These are phyloP conservation scores for Agrenia bidenticulata DNA, from an alignment of 2,888 invertebrate genomes.

Conservation along the genomic window DNA sequence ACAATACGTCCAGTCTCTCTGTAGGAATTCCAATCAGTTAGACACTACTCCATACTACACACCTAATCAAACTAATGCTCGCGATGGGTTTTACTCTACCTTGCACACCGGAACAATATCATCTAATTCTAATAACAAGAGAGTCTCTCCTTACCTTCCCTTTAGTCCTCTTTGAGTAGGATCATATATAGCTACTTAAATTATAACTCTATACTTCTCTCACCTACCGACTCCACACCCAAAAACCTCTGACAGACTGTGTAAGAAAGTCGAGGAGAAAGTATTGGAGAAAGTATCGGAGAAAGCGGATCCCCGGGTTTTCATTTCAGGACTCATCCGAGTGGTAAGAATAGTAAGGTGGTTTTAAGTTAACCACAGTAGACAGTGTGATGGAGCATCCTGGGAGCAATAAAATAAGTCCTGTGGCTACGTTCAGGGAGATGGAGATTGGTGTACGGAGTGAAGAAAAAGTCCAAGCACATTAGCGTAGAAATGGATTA, in stretches of 20 bases:
- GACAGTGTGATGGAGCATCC: conserved; percentile 32
- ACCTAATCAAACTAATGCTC: conserved; percentile 38
- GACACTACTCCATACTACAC: conserved; percentile 31
- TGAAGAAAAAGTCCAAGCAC: conserved; percentile 29
- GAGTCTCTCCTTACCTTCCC: not conserved
- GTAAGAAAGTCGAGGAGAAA: too few species aligned
- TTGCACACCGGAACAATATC: not conserved
- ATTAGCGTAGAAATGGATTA: conserved; percentile 37
- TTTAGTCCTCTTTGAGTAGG: too few species aligned
- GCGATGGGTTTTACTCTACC: conserved; percentile 20
- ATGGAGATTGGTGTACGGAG: not conserved
- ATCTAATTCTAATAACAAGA: conserved; percentile 11
- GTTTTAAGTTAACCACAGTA: conserved; percentile 9
- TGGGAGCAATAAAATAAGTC: conserved; percentile 28
- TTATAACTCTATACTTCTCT: too few species aligned
- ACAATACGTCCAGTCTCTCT: not conserved
- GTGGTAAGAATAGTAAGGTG: conserved; percentile 7
- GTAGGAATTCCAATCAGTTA: conserved; percentile 32
- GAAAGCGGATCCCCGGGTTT: not conserved
- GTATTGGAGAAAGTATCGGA: not conserved
- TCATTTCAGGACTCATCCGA: not conserved
- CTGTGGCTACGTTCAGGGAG: conserved; percentile 19
- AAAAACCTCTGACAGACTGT: too few species aligned
- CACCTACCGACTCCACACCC: too few species aligned
- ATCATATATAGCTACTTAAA: too few species aligned